Conservation (phyloP, 2,797 vertebrate genomes). For the Alauda arvensis region DNA sequence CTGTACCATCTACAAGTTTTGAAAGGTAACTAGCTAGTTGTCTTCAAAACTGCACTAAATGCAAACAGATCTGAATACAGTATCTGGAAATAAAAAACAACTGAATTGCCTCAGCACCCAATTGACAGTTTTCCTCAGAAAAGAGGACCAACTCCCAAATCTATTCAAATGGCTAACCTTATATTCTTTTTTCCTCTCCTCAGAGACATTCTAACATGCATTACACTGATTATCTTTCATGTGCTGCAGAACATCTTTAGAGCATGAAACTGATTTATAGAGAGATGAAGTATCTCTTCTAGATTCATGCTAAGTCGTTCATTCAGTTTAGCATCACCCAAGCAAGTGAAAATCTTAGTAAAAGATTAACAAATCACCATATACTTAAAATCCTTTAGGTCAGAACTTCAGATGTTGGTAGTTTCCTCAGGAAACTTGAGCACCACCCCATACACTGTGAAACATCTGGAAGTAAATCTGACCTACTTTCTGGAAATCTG, state of each 20-base stretch:
- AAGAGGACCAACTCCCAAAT: rapidly evolving
- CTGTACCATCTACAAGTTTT: neutral
- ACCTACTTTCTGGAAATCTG: neutral
- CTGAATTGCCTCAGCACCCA: neutral
- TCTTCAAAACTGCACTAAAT: neutral
- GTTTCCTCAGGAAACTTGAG: neutral
- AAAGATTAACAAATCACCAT: neutral
- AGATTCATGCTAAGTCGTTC: neutral
- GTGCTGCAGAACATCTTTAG: neutral
- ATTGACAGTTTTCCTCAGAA: neutral
- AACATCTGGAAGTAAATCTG: neutral
- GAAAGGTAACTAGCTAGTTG: neutral
- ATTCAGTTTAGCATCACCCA: neutral
- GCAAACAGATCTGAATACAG: neutral
- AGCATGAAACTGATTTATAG: neutral
- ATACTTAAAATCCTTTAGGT: neutral
- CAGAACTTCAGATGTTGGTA: neutral
- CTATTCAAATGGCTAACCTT: neutral
- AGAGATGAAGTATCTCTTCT: neutral
- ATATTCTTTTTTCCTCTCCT: neutral
- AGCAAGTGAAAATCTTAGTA: neutral
- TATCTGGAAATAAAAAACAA: neutral
- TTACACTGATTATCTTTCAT: neutral
- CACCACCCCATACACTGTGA: neutral
- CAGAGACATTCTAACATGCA: neutral